Base-by-base conservation (phyloP, 2,888 invertebrate genomes). In the Tuta absoluta region DNA sequence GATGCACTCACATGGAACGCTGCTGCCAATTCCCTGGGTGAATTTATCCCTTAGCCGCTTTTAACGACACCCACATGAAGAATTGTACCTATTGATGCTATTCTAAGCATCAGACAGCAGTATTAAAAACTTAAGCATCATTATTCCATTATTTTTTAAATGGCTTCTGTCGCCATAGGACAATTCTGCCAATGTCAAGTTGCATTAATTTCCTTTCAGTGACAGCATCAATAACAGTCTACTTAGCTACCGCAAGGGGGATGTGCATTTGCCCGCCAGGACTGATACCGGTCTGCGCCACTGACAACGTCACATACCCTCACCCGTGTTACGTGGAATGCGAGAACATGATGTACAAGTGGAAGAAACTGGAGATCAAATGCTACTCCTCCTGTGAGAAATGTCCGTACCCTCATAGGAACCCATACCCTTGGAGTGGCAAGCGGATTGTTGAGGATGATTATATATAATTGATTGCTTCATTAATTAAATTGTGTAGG, bases 371-470 rank as follows among this genome's bases (percentile, higher is more conserved):
- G 14, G 53, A 53, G 24, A 53, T 53, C 19, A 53, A 53, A 12
- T 53, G 53, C 14, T 53, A 24, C 24, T 23, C 24, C 11, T 12
- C 2, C 8, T 53, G 53, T 10, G 24, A 53, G 14, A n/a, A 24
- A 2, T 53, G 53, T 14, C 53, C 53, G 12, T 53, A 24, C 28
- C n/a, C 56, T 14, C 3, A 23, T 23, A 23, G 56, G 12, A 56
- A 56, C 28, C 56, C 56, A 1, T 56, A 56, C n/a, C 56, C 56
- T 24, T 56, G 56, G 56, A 56, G 23, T 23, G 23, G 51, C 51
- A 51, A 19, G 41, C 41, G 12, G 41, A 12, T 14, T 3, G 41
- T 12, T 41, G 41, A 41, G 3, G 14, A 14, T 14, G 11, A 41
- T 41, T 41, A 41, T 41, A 14, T n/a, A 41, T 38, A 38, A 12